Percentiles rank a stretch among this genome's conserved stretches.
Conservation (phyloP, 1,140 invertebrate species). For the Sitodiplosis mosellana region DNA sequence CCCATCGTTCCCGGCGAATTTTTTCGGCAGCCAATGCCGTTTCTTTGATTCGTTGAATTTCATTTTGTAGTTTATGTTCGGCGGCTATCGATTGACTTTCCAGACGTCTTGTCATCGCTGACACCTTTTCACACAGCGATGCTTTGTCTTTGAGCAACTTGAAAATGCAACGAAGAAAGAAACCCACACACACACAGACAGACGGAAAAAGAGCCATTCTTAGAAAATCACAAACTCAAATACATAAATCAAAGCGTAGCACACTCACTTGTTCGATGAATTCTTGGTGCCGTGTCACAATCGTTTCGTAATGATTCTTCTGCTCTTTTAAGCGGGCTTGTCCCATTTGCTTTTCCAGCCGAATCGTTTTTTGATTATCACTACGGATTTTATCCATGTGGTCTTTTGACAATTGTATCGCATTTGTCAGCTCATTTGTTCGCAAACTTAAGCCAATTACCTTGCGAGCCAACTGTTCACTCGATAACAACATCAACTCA, state of each 20-base stretch:
- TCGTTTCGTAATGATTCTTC: slow-evolving; percentile 42
- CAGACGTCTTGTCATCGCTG: slow-evolving; percentile 30
- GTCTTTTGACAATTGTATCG: slow-evolving; percentile 22
- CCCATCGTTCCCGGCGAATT: slow-evolving; percentile 42
- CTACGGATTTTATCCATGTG: slow-evolving; percentile 17
- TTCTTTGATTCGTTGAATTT: slow-evolving; percentile 41
- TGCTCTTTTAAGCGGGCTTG: slow-evolving; percentile 30
- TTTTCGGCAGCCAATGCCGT: slow-evolving; percentile 44
- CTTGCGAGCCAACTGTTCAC: slow-evolving; percentile 21
- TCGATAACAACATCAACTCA: slow-evolving; percentile 22
- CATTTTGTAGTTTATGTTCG: slow-evolving; percentile 41
- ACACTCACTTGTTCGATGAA: slow-evolving; percentile 39
- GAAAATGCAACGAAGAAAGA: not conserved
- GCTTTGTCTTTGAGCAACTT: slow-evolving; percentile 44
- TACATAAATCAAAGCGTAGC: not conserved
- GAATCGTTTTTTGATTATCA: slow-evolving; percentile 19
- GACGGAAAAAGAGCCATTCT: not conserved
- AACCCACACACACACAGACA: not conserved
- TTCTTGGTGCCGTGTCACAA: slow-evolving; percentile 42
- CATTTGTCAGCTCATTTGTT: slow-evolving; percentile 23
- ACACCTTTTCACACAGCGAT: slow-evolving; percentile 41
- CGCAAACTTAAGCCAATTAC: slow-evolving; percentile 19
- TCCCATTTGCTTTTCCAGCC: slow-evolving; percentile 16
- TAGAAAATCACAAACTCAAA: not conserved
- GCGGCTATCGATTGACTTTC: slow-evolving; percentile 30